These are phyloP conservation scores for Leptoclinus maculatus DNA, from an alignment of 2,797 vertebrate species.

Conservation along the genomic window DNA sequence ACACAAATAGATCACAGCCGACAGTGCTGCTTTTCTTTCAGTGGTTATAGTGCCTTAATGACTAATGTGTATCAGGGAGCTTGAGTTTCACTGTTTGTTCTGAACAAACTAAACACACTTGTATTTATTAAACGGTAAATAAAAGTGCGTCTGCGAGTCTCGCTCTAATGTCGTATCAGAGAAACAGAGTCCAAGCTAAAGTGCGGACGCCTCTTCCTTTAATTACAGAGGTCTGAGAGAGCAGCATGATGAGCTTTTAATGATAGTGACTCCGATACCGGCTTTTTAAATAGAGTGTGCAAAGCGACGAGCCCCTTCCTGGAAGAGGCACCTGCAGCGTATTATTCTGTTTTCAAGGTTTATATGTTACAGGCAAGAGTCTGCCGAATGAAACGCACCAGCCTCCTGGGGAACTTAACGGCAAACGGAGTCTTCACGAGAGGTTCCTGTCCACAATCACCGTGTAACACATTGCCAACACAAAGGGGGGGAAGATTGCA, in stretches of 20 bases:
- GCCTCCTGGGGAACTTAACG: conserved; percentile 47
- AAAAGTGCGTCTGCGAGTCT: conserved; percentile 6
- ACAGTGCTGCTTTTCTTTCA: conserved; percentile 3
- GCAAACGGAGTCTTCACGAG: conserved; percentile 40
- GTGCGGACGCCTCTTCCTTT: conserved; percentile 37
- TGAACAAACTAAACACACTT: conserved; percentile 4
- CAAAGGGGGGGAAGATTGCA: conserved; percentile 19
- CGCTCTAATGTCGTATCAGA: conserved; percentile 24
- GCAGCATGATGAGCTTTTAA: conserved; percentile 57
- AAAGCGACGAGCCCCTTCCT: conserved; percentile 27
- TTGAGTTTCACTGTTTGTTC: conserved; percentile 8
- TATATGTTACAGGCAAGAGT: conserved; percentile 24
- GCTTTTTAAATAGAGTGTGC: conserved; percentile 34
- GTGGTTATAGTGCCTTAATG: not conserved
- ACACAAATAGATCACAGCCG: not conserved
- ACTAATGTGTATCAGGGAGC: not conserved
- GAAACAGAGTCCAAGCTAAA: conserved; percentile 18
- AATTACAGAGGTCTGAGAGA: conserved; percentile 45
- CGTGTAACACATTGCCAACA: conserved; percentile 47
- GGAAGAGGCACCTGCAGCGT: conserved; percentile 45
- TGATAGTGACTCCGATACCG: conserved; percentile 37
- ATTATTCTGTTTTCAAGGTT: conserved; percentile 43
- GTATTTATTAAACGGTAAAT: not conserved
- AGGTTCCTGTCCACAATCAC: conserved; percentile 51
- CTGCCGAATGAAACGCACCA: conserved; percentile 47